Percentiles rank a stretch among this genome's conserved stretches.
phyloP scores from a whole-genome alignment of 2,113 vertebrate genomes.

The mouse (Mus musculus) region GRCm39 chr7:97486501-97487000 shows the following conservation, averaged over 20 bases:
- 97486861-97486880: neutral
- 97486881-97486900: neutral
- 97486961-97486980: neutral
- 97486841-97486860: neutral
- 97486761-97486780: neutral
- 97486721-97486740: neutral
- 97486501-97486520: neutral
- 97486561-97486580: neutral
- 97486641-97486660: neutral
- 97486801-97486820: neutral
- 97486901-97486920: neutral
- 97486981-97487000: neutral
- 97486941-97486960: neutral
- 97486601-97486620: neutral
- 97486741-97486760: no score
- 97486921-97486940: neutral
- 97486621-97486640: neutral
- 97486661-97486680: neutral
- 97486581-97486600: neutral
- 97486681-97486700: neutral
- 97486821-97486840: neutral
- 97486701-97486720: neutral
- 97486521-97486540: neutral
- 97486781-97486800: neutral
- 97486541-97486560: slow-evolving; percentile 1